Conservation (phyloP, 2,888 invertebrate genomes). For the Nymphalis c-album region DNA sequence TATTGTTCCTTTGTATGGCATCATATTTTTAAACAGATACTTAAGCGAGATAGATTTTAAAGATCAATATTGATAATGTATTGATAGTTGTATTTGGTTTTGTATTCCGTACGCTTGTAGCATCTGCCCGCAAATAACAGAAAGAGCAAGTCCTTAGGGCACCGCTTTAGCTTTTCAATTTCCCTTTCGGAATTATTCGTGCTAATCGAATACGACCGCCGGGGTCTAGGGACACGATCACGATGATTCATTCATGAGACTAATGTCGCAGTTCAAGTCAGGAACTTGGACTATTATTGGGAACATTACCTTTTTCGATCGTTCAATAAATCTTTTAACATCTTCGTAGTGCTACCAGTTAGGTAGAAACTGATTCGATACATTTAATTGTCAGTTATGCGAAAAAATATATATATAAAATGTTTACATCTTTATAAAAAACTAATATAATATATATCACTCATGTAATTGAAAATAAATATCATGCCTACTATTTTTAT, state of each 20-base stretch:
- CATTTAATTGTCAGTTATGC: no score
- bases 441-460: background rate
- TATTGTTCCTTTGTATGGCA: no score
- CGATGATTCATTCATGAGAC: constrained; percentile 80
- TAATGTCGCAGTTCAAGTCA: constrained; percentile 68
- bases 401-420: no score
- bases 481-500: no score
- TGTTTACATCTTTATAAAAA: background rate
- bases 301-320: constrained; percentile 45
- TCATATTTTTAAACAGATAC: no score
- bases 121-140: constrained; percentile 76
- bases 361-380: background rate
- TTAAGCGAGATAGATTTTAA: constrained; percentile 19
- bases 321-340: constrained; percentile 29
- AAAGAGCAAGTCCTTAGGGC: constrained; percentile 80
- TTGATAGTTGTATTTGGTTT: constrained; percentile 59
- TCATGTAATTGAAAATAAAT: no score
- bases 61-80: constrained; percentile 49
- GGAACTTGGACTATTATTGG: constrained; percentile 63
- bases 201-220: constrained; percentile 79
- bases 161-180: constrained; percentile 81
- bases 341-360: background rate
- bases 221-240: constrained; percentile 65
- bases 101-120: constrained; percentile 66
- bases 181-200: constrained; percentile 81